Evolutionary conservation across 2,797 vertebrate species (phyloP).

Genomic region (Catostomus latipinnis): DNA sequence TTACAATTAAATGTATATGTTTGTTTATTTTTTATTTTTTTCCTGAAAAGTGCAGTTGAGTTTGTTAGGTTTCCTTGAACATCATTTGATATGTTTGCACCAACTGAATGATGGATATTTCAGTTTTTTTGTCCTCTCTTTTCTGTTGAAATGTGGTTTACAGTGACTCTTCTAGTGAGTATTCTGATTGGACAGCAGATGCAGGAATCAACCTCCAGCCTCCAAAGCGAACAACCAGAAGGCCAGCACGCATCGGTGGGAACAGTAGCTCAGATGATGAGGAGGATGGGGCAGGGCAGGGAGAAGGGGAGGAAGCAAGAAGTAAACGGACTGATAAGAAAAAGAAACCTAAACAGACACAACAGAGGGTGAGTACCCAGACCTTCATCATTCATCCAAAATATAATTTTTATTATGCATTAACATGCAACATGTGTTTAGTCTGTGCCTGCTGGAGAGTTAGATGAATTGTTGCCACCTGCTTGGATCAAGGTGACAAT

Average conservation of each 20-base stretch:
- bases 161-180: conserved; percentile 96
- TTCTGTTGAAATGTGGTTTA: neutral
- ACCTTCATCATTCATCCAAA: neutral
- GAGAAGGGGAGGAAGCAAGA: conserved; percentile 66
- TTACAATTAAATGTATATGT: no score
- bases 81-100: no score
- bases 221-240: conserved; percentile 89
- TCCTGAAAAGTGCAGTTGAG: neutral
- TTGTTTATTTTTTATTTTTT: neutral
- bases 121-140: neutral
- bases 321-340: conserved; percentile 71
- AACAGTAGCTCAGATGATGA: conserved; percentile 95
- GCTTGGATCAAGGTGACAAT: conserved; percentile 95
- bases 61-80: neutral
- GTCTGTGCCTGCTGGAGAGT: conserved; percentile 84
- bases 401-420: neutral
- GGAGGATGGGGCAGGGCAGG: conserved; percentile 63
- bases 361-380: conserved; percentile 81
- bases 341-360: conserved; percentile 87
- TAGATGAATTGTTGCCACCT: conserved; percentile 91
- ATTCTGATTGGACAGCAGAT: conserved; percentile 98
- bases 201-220: conserved; percentile 98
- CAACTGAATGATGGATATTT: neutral
- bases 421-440: conserved; percentile 5
- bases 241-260: conserved; percentile 80